These are phyloP conservation scores for Actinia tenebrosa DNA, from an alignment of 64 coral and sea anemone genomes.

Conservation along the genomic window DNA sequence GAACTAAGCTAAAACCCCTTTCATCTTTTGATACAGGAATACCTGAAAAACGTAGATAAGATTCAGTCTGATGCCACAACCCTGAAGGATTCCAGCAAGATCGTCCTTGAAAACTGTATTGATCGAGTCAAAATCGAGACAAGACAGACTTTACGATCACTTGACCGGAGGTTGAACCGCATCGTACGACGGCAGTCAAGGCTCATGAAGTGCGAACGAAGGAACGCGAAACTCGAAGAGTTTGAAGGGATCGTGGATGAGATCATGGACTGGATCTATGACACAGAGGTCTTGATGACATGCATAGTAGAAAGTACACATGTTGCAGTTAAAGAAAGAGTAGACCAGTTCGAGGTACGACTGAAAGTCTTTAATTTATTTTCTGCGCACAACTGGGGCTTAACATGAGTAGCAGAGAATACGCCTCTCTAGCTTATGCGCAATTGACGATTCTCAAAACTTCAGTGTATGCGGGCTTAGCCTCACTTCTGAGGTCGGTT, in stretches of 20 bases:
- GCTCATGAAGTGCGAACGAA: conserved; percentile 87
- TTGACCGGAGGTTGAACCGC: conserved; percentile 75
- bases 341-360: conserved; percentile 39
- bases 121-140: conserved; percentile 70
- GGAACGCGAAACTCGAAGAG: conserved; percentile 72
- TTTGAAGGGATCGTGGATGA: conserved; percentile 86
- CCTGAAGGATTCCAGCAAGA: conserved; percentile 70
- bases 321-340: conserved; percentile 58
- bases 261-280: conserved; percentile 92
- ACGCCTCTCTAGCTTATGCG: too few species aligned
- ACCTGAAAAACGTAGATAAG: conserved; percentile 73
- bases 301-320: conserved; percentile 61
- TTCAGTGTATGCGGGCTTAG: too few species aligned
- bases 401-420: too few species aligned
- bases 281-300: conserved; percentile 63
- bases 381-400: too few species aligned
- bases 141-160: conserved; percentile 44
- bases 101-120: conserved; percentile 40
- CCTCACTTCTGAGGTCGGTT: too few species aligned
- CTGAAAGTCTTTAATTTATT: too few species aligned
- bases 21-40: conserved; percentile 42
- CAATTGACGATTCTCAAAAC: too few species aligned
- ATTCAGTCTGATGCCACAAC: conserved; percentile 60
- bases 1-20: not conserved
- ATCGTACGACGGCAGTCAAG: conserved; percentile 79